A percentile compares a stretch with the other conserved stretches of the same genome.
Evolutionary conservation across 2,888 invertebrate species (phyloP).

Genomic region (Drosophila quasianomalipes): DNA sequence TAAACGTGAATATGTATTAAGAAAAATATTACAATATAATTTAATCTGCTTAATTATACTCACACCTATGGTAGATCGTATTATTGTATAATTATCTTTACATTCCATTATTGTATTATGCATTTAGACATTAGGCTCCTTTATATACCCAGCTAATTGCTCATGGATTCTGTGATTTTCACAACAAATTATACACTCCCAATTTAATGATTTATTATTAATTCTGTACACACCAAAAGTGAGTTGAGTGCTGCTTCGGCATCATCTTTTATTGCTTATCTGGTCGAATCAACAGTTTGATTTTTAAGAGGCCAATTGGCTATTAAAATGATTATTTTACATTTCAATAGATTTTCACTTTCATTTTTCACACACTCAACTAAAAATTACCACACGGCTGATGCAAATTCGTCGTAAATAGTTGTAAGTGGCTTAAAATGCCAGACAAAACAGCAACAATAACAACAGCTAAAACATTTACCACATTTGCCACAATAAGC

Average conservation of each 20-base stretch:
- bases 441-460: conserved; percentile 29
- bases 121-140: background rate
- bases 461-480: conserved; percentile 22
- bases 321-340: conserved; percentile 50
- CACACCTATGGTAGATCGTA: too few species aligned
- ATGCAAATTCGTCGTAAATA: conserved; percentile 76
- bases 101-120: too few species aligned
- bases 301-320: conserved; percentile 24
- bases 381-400: conserved; percentile 21
- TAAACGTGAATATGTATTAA: background rate
- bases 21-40: too few species aligned
- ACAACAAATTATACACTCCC: background rate
- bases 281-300: conserved; percentile 9
- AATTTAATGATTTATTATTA: background rate
- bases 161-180: background rate
- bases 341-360: conserved; percentile 53
- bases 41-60: too few species aligned
- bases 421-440: conserved; percentile 68
- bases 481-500: conserved; percentile 15
- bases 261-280: background rate
- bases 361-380: conserved; percentile 54
- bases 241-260: background rate
- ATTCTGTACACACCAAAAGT: background rate
- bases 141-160: background rate
- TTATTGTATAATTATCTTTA: too few species aligned